These are phyloP conservation scores for Limosa lapponica DNA, from an alignment of 2,797 vertebrate species.

Conservation along the genomic window DNA sequence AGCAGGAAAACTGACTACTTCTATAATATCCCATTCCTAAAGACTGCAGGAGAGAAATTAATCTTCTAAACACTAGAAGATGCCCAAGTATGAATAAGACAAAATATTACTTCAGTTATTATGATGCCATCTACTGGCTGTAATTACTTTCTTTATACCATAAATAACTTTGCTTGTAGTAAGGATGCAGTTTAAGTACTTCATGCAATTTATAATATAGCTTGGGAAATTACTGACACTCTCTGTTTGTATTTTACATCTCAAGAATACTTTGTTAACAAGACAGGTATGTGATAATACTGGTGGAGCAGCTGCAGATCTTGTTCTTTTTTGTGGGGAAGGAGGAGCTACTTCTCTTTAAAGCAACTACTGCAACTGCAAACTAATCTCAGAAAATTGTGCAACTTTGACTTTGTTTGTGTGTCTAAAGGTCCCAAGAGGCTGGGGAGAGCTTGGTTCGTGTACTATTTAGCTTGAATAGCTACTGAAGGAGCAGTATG, in stretches of 20 bases:
- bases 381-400: neutral
- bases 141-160: conserved; percentile 31
- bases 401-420: neutral
- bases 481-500: neutral
- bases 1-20: neutral
- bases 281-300: neutral
- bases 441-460: neutral
- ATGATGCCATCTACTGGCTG: conserved; percentile 81
- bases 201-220: neutral
- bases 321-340: neutral
- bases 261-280: neutral
- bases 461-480: neutral
- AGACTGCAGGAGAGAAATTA: neutral
- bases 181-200: neutral
- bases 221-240: neutral
- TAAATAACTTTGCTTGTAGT: neutral
- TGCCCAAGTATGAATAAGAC: neutral
- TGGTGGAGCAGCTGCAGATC: neutral
- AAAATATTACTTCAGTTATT: conserved; percentile 68
- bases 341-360: neutral
- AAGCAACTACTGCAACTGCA: neutral
- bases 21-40: neutral
- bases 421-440: neutral
- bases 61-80: neutral
- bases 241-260: neutral